Evolutionary conservation across 2,888 invertebrate genomes (phyloP).

Genomic region (Notodonta dromedarius): DNA sequence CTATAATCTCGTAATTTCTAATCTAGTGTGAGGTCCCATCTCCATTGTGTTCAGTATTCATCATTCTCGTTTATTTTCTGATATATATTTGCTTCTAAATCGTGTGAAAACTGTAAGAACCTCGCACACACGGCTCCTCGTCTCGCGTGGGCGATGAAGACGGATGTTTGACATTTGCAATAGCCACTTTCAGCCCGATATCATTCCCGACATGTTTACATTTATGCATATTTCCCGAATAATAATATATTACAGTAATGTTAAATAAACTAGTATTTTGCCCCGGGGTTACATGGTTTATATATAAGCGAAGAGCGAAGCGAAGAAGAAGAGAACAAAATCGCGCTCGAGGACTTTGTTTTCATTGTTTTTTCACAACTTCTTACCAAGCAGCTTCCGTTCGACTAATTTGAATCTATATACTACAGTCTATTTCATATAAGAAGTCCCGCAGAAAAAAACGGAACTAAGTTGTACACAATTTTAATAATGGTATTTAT

Average conservation of each 20-base stretch:
- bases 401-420: too few species aligned
- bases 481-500: too few species aligned
- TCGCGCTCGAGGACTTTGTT: too few species aligned
- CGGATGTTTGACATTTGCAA: conserved; percentile 1
- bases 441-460: too few species aligned
- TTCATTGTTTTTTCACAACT: too few species aligned
- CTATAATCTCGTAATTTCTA: too few species aligned
- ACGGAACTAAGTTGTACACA: too few species aligned
- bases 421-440: too few species aligned
- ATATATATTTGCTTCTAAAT: background rate
- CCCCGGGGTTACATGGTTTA: too few species aligned
- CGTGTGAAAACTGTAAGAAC: background rate
- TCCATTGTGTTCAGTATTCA: background rate
- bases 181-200: background rate
- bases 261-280: background rate
- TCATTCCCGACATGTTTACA: background rate
- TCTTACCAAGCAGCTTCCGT: too few species aligned
- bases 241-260: background rate
- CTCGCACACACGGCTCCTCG: background rate
- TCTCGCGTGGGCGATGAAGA: background rate
- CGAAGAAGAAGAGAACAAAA: too few species aligned
- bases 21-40: background rate
- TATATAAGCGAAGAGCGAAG: too few species aligned
- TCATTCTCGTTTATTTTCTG: background rate
- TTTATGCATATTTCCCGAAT: background rate